phyloP scores from a whole-genome alignment of 2,113 vertebrate species.

The Leucoraja erinaceus region DNA sequence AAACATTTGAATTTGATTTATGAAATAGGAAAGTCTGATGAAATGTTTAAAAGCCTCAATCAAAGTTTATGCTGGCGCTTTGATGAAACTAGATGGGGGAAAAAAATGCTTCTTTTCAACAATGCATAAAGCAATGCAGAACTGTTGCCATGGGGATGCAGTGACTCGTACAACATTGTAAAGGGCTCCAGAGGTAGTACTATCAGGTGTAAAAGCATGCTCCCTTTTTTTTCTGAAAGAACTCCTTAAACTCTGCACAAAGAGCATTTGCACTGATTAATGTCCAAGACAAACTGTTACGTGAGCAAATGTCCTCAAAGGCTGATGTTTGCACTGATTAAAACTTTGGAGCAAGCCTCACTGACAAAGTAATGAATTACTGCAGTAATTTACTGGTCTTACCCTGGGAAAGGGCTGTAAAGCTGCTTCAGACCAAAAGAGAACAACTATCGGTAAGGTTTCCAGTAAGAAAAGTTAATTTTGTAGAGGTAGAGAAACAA shows the following conservation, averaged over 20 bases:
- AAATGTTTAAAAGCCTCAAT: not conserved
- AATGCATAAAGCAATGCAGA: not conserved
- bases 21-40: not conserved
- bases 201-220: not conserved
- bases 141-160: not conserved
- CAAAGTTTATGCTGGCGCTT: not conserved
- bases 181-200: not conserved
- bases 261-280: slow-evolving; percentile 14
- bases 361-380: slow-evolving; percentile 15
- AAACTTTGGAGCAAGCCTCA: not conserved
- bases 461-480: not conserved
- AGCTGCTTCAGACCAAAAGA: not conserved
- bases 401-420: not conserved
- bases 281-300: not conserved
- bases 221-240: not conserved
- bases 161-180: not conserved
- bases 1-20: not conserved
- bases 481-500: not conserved
- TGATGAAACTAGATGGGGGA: not conserved
- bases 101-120: not conserved
- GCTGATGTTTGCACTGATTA: slow-evolving; percentile 31
- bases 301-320: not conserved
- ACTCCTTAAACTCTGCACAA: not conserved
- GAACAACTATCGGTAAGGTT: not conserved
- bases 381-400: slow-evolving; percentile 3